Percentiles rank a stretch among this genome's conserved stretches.
Conservation (phyloP, 2,797 vertebrate species). For the Sebastes elongatus region DNA sequence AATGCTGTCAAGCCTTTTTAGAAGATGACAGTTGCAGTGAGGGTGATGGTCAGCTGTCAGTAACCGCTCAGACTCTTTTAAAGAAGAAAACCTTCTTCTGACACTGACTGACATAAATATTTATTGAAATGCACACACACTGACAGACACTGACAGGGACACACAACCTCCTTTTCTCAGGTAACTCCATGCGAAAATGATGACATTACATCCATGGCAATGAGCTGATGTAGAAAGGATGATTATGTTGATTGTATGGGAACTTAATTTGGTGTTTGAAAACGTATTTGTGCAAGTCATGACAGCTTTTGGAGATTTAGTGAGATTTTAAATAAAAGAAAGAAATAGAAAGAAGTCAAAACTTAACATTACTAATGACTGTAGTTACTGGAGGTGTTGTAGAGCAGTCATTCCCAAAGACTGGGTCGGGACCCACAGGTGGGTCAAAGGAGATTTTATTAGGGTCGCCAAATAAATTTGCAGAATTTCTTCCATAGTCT, state of each 20-base stretch:
- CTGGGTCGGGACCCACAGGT: no score
- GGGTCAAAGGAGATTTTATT: no score
- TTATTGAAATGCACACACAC: background rate
- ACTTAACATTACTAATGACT: background rate
- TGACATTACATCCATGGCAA: no score
- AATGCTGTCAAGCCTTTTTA: background rate
- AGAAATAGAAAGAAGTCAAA: no score
- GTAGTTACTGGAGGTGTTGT: background rate
- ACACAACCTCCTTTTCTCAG: background rate
- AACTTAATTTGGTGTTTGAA: background rate
- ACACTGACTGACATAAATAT: conserved; percentile 24
- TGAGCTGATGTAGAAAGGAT: background rate
- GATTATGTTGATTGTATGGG: background rate
- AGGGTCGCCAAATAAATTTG: no score
- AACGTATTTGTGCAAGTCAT: background rate
- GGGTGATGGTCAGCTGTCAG: conserved; percentile 21
- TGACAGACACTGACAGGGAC: background rate
- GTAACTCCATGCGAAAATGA: background rate
- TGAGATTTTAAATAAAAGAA: background rate
- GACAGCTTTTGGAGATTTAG: background rate
- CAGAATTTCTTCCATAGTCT: no score
- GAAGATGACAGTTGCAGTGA: background rate
- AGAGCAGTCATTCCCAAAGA: background rate
- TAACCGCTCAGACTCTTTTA: background rate
- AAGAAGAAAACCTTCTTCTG: background rate